These are phyloP conservation scores for Aplidium turbinatum DNA, from an alignment of 23 tunicate species.

Conservation along the genomic window DNA sequence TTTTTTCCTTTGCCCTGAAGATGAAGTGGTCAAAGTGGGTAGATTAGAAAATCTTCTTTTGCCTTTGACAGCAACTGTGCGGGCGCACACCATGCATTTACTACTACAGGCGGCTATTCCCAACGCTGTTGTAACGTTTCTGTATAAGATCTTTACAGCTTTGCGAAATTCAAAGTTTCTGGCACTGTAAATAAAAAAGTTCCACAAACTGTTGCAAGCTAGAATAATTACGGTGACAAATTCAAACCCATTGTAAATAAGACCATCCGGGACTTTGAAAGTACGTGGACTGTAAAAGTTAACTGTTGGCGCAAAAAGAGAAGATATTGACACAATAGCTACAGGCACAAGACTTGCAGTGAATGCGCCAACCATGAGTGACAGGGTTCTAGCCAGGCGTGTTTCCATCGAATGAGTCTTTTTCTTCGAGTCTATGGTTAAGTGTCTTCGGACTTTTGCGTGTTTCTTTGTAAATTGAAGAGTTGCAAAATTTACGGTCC, in stretches of 20 bases:
- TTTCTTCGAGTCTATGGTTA: slow-evolving; percentile 35
- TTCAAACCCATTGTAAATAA: slow-evolving; percentile 26
- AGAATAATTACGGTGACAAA: slow-evolving; percentile 45
- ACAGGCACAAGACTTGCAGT: slow-evolving; percentile 58
- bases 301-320: slow-evolving; percentile 23
- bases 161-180: slow-evolving; percentile 58
- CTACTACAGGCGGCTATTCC: slow-evolving; percentile 25
- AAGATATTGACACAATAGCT: slow-evolving; percentile 24
- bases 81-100: slow-evolving; percentile 29
- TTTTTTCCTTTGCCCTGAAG: slow-evolving; percentile 6
- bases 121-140: neutral
- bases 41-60: slow-evolving; percentile 45
- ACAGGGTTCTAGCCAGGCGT: slow-evolving; percentile 65
- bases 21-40: slow-evolving; percentile 22
- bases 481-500: slow-evolving; percentile 59
- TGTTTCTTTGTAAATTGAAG: slow-evolving; percentile 52
- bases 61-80: slow-evolving; percentile 55
- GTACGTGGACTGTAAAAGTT: slow-evolving; percentile 9
- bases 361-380: slow-evolving; percentile 74
- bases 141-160: slow-evolving; percentile 58
- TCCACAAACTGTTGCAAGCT: slow-evolving; percentile 81
- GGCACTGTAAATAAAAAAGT: slow-evolving; percentile 75
- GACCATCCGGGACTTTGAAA: slow-evolving; percentile 23
- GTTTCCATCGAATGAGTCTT: slow-evolving; percentile 41
- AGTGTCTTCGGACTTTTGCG: slow-evolving; percentile 39